A percentile compares a stretch with the other conserved stretches of the same genome.
Evolutionary conservation across 2,113 vertebrate species (phyloP).

Genomic region (Tachysurus vachellii): DNA sequence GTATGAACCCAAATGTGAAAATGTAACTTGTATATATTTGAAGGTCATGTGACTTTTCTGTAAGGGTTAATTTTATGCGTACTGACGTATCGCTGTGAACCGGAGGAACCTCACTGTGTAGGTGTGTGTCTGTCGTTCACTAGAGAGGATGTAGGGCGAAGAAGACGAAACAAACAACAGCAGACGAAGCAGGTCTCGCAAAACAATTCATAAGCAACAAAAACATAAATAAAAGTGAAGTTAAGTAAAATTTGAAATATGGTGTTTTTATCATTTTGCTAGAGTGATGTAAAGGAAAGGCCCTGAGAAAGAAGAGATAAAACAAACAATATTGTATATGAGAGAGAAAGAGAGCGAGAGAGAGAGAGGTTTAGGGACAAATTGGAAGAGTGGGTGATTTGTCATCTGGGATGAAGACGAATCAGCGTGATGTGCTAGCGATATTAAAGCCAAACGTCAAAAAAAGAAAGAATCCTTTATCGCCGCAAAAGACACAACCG

Average conservation of each 20-base stretch:
- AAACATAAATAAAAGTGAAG: background rate
- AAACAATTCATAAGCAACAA: background rate
- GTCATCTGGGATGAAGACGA: slow-evolving; percentile 16
- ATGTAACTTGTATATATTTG: background rate
- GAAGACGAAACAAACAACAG: background rate
- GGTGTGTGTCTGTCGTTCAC: background rate
- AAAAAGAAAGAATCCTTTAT: background rate
- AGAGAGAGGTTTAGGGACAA: slow-evolving; percentile 12
- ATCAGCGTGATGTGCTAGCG: background rate
- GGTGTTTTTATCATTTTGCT: background rate
- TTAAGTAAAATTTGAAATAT: background rate
- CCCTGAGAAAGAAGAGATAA: background rate
- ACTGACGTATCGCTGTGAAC: background rate
- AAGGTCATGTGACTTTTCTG: background rate
- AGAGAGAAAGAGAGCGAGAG: no score
- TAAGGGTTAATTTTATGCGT: background rate
- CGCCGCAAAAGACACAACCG: background rate
- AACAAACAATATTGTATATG: background rate
- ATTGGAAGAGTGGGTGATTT: slow-evolving; percentile 20
- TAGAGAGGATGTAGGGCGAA: background rate
- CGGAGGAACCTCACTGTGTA: background rate
- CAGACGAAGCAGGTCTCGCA: background rate
- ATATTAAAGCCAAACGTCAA: slow-evolving; percentile 13
- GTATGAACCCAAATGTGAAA: background rate
- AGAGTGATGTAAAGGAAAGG: background rate